Evolutionary conservation across 2,113 vertebrate genomes (phyloP).

Genomic region (Reinhardtius hippoglossoides): DNA sequence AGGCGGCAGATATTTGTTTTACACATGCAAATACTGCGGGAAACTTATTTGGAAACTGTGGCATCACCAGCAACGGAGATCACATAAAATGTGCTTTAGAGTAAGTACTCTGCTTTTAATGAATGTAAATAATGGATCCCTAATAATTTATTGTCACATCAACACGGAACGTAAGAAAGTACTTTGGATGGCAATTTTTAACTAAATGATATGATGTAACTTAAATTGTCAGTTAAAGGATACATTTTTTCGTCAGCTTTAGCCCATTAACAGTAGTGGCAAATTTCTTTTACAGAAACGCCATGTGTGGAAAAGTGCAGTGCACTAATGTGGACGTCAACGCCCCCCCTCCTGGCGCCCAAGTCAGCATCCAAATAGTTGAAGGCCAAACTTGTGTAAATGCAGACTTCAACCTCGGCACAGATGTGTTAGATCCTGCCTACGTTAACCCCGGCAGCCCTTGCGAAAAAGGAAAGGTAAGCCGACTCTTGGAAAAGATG

Average conservation of each 20-base stretch:
- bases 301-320: conserved; percentile 90
- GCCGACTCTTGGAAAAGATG: neutral
- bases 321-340: conserved; percentile 80
- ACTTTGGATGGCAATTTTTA: too few relatives aligned
- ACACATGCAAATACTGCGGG: conserved; percentile 80
- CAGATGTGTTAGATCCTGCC: conserved; percentile 88
- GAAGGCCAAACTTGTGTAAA: conserved; percentile 77
- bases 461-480: conserved; percentile 85
- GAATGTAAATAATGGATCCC: neutral
- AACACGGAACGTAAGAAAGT: too few relatives aligned
- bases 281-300: conserved; percentile 75
- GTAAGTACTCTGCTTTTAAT: conserved; percentile 80
- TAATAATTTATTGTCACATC: neutral
- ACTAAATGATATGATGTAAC: too few relatives aligned
- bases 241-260: neutral
- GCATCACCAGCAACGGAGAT: neutral
- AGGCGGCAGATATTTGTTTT: conserved; percentile 86
- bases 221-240: too few relatives aligned
- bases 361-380: conserved; percentile 45
- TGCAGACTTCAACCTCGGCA: conserved; percentile 86
- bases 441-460: conserved; percentile 87
- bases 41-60: conserved; percentile 88
- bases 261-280: neutral
- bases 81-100: conserved; percentile 75
- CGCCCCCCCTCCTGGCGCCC: conserved; percentile 58